A percentile compares a stretch with the other conserved stretches of the same genome.
Conservation (phyloP, 2,113 vertebrate species). For the Theropithecus gelada region DNA sequence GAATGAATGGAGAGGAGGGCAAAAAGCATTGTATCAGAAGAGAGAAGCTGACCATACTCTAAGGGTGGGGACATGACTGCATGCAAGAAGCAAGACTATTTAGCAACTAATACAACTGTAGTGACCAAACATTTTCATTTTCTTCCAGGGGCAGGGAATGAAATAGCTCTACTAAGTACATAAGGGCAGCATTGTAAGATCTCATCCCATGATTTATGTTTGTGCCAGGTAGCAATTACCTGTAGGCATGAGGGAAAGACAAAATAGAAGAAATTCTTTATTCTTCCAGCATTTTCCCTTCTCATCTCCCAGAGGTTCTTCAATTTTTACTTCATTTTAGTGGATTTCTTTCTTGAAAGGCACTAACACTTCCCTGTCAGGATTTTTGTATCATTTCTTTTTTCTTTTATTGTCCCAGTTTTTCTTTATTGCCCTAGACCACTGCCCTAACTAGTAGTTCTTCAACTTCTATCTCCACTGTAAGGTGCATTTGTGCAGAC, state of each 20-base stretch:
- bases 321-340: not conserved
- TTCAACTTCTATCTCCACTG: not conserved
- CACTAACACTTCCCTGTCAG: not conserved
- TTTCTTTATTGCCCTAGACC: not conserved
- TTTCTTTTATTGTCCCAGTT: not conserved
- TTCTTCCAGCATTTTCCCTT: not conserved
- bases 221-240: not conserved
- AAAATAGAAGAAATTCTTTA: not conserved
- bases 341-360: not conserved
- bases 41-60: not conserved
- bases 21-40: not conserved
- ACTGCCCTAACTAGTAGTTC: not conserved
- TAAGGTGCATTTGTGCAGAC: not conserved
- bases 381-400: not conserved
- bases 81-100: not conserved
- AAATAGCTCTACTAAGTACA: not conserved
- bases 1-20: not conserved
- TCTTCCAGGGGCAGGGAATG: not conserved
- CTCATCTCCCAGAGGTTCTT: not conserved
- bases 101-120: not conserved
- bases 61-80: not conserved
- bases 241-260: not conserved
- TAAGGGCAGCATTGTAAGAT: not conserved
- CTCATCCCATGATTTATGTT: not conserved
- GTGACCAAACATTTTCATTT: not conserved